Base-by-base conservation (phyloP, 2,797 vertebrate species). In the Lycodopsis pacificus region DNA sequence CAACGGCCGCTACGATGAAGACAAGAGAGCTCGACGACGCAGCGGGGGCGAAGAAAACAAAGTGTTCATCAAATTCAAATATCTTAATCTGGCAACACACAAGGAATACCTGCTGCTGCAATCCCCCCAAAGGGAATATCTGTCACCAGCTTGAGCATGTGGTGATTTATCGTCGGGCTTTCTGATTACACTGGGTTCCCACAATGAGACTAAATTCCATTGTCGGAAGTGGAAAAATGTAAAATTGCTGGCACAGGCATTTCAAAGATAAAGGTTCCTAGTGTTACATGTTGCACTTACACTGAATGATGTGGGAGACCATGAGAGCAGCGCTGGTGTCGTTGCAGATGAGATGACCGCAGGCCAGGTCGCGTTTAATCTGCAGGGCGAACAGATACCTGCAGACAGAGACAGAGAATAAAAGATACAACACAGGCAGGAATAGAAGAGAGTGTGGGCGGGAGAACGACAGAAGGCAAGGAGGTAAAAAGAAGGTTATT, bases 381-480 rank as follows among this genome's bases (percentile, higher is more conserved):
- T 99, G 97, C 87, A 99, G 94, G 38, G 97, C 97, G 84, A 99
- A 99, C 86, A 98, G 93, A 93, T 99, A 99, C 95, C 97, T 99
- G 88, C 13, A 66, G 56, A 51, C 5, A 25, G 10, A 34, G 20
- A 53, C 1, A 14, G 4, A 32, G 11, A 51, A 32, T 7, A 40
- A 48, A 15, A 38, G 20, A 64, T 2, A 46, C 7, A 19, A 2
- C 10, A 20, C 20, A 12, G 51, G 34, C 20, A 54, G 36, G 40
- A 17, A 65, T 5, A 11, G 25, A 20, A 22, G 34, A 46, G 34
- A 53, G 51, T 7, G 46, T 4, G 71, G 10, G 59, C 38, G 42
- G 11, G 49, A 62, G 49, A 8, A 27, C 17, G 30, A 25, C 10
- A 2, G 62, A 44, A 13, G 30, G 32, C 22, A 34, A 56, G 9